Percentiles rank a stretch among this genome's conserved stretches.
These are phyloP conservation scores for Aegotheles bennettii DNA, from an alignment of 2,113 vertebrate species.

Conservation along the genomic window DNA sequence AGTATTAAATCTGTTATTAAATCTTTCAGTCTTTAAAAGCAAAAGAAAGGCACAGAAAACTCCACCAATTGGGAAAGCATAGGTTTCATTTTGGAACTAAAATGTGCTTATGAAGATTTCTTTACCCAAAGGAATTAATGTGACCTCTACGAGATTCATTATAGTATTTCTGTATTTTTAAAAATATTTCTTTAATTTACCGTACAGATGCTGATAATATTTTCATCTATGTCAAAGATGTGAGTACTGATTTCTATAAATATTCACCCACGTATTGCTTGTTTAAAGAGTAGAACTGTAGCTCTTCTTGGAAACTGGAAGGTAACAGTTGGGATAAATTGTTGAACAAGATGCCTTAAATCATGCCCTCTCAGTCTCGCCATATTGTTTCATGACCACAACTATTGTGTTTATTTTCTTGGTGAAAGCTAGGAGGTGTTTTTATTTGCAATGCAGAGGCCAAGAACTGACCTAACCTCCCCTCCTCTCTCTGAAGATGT, in stretches of 20 bases:
- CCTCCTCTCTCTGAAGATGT: neutral
- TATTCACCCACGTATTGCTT: neutral
- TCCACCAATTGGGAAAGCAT: neutral
- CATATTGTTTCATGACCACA: neutral
- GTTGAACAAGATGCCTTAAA: neutral
- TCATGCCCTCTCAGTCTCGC: neutral
- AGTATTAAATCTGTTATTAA: neutral
- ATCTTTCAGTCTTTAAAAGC: neutral
- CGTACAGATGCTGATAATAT: neutral
- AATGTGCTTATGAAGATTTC: neutral
- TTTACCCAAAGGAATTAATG: neutral
- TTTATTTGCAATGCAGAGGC: neutral
- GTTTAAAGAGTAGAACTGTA: neutral
- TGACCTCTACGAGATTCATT: neutral
- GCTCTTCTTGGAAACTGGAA: neutral
- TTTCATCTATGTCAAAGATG: neutral
- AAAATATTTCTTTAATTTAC: neutral
- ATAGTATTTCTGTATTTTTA: neutral
- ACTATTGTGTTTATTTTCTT: neutral
- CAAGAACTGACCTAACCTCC: neutral
- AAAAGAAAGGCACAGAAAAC: neutral
- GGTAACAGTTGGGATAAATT: neutral
- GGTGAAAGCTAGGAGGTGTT: neutral
- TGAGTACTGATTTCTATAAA: neutral
- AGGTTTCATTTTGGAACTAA: neutral